Evolutionary conservation across 2,113 vertebrate genomes (phyloP), one percentile per base, ranked within the genome.

Genomic region (Nycticebus coucang): DNA sequence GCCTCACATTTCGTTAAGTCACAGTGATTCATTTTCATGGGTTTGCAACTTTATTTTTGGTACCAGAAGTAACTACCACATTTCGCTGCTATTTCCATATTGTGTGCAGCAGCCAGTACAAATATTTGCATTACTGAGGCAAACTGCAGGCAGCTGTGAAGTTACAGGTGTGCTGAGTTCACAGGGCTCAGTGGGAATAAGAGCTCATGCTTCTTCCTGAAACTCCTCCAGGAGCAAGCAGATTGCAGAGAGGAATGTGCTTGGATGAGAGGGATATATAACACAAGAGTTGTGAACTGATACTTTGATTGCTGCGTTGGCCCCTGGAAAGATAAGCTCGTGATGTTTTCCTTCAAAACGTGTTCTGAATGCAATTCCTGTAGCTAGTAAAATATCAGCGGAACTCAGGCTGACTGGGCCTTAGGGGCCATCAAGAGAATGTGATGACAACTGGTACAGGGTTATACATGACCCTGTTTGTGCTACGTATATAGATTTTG

Each of bases 1-100:
- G 45, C 71, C 66, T 86, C 68, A 94, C 33, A 57, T 91, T 93
- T 94, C 82, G 41, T 92, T 95, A 91, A 96, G 69, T 94, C 79
- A 37, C 26, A 77, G 10, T 59, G 41, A 95, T 88, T 97, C 62
- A 7, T 92, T 86, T 97, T 92, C 53, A 90, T 18, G 64, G 69
- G 57, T 24, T 71, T 91, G 77, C 72, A 84, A 93, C 68, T 90
- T 93, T 92, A 86, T 45, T 94, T 97, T 91, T 84, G 68, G 22
- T 71, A 72, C 66, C 82, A 89, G 80, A 95, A 94, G 71, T 57
- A 89, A 72, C 45, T 77, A 37, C 79, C 86, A n/a, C 35, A 83
- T 93, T 88, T 80, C 92, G 79, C 53, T 91, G 75, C 94, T 88
- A 30, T 92, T 93, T 94, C 15, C 69, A 83, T 64, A 74, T 45